Evolutionary conservation across 2,888 invertebrate species (phyloP), one percentile per base, ranked within the genome.

Genomic region (Cryptocephalus primarius): DNA sequence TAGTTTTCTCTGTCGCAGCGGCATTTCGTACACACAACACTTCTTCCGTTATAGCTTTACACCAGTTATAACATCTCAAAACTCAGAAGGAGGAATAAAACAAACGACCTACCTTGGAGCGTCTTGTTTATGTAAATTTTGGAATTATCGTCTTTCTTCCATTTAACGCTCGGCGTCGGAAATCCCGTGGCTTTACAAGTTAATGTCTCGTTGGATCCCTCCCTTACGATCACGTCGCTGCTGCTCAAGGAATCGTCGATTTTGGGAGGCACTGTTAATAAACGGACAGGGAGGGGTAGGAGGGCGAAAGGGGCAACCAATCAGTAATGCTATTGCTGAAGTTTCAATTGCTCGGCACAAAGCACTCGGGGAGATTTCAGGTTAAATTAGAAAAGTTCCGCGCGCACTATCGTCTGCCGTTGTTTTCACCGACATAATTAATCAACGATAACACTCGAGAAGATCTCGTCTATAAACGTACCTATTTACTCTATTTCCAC

Each of bases 181-280:
- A 86, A 89, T 65, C 91, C 92, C 67, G 85, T 85, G 63, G 91
- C 91, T 70, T 85, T 85, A 72, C 92, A 92, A 65, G 83, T 84
- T 66, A 92, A 76, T 56, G 86, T 88, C 63, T 91, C 88, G 75
- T 91, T 90, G 64, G 88, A 83, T 60, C 86, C 87, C 76, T 92
- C 92, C 52, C 90, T 79, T 53, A 90, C 89, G 66, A 91, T 91
- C 59, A 88, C 87, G 73, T 92, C 92, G 67, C 89, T 89, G 63
- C 90, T 90, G 69, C 89, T 89, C 70, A 85, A 75, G 52, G 88
- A 83, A 75, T 92, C 91, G 72, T 90, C 89, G 69, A 92, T 91
- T 69, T 88, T 88, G 48, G 92, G 92, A 45, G 92, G 91, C 60
- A 92, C 92, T 92, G 78, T 22, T 22, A 22, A 22, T 22, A 22